These are phyloP conservation scores for Thalassophryne amazonica DNA, from an alignment of 2,797 vertebrate species.

Conservation along the genomic window DNA sequence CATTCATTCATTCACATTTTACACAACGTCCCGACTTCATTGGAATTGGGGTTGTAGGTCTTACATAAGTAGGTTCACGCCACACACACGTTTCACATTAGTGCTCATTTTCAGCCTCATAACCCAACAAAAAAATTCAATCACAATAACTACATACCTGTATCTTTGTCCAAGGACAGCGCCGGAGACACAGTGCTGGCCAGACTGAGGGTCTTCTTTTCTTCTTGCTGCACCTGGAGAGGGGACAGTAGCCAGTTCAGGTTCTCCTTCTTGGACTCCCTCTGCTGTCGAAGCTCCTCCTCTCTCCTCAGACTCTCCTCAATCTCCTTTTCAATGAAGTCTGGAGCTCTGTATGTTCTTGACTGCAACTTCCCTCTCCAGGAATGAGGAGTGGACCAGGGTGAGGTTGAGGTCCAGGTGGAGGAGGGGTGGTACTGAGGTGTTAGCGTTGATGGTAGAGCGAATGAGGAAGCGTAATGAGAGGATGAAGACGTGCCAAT, in stretches of 20 bases:
- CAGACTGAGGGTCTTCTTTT: slow-evolving; percentile 17
- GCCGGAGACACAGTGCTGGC: slow-evolving; percentile 31
- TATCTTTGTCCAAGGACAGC: no score
- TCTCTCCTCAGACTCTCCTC: slow-evolving; percentile 80
- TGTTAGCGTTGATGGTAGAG: no score
- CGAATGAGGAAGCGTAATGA: neutral
- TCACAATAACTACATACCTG: slow-evolving; percentile 53
- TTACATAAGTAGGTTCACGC: no score
- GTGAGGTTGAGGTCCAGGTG: neutral
- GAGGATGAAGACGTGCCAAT: neutral
- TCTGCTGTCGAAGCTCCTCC: slow-evolving; percentile 79
- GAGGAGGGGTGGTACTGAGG: slow-evolving; percentile 1
- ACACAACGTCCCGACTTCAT: no score
- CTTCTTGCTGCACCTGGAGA: slow-evolving; percentile 32
- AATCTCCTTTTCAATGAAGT: slow-evolving; percentile 86
- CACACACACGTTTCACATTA: no score
- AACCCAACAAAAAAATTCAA: no score
- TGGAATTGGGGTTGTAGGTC: no score
- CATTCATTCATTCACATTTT: no score
- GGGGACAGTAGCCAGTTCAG: neutral
- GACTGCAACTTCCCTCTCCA: slow-evolving; percentile 61
- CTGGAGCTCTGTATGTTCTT: slow-evolving; percentile 57
- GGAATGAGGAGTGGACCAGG: neutral
- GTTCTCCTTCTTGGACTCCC: slow-evolving; percentile 45
- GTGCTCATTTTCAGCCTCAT: no score